These are phyloP conservation scores for Meriones psammophilus DNA, from an alignment of 2,797 vertebrate genomes.

Conservation along the genomic window DNA sequence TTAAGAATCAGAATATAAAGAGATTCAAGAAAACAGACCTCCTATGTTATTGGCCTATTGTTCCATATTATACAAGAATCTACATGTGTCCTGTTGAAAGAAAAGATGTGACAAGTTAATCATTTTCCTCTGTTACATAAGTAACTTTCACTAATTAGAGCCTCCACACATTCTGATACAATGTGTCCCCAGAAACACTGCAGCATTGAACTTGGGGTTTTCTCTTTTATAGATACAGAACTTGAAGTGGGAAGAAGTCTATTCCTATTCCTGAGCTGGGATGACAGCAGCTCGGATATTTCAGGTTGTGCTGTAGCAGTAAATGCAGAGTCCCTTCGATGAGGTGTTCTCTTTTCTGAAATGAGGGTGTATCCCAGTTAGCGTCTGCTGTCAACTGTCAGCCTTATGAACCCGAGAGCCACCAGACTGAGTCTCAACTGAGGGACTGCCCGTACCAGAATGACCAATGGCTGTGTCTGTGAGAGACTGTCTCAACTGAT, in stretches of 20 bases:
- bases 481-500: neutral
- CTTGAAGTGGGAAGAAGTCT: neutral
- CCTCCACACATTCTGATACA: neutral
- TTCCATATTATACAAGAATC: neutral
- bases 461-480: neutral
- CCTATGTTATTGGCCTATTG: neutral
- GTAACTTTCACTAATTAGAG: neutral
- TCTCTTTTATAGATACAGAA: neutral
- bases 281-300: neutral
- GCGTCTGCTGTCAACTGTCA: neutral
- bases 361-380: neutral
- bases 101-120: neutral
- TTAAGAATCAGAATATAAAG: slow-evolving; percentile 1
- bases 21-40: neutral
- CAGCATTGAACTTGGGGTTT: neutral
- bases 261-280: neutral
- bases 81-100: neutral
- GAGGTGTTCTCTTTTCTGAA: neutral
- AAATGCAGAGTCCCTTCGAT: neutral
- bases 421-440: neutral
- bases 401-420: neutral
- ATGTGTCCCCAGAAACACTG: neutral
- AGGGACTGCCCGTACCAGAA: neutral
- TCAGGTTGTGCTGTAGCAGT: neutral
- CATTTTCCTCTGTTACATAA: neutral